These are phyloP conservation scores for Agrilus planipennis DNA, from an alignment of 1,140 invertebrate genomes.

Conservation along the genomic window DNA sequence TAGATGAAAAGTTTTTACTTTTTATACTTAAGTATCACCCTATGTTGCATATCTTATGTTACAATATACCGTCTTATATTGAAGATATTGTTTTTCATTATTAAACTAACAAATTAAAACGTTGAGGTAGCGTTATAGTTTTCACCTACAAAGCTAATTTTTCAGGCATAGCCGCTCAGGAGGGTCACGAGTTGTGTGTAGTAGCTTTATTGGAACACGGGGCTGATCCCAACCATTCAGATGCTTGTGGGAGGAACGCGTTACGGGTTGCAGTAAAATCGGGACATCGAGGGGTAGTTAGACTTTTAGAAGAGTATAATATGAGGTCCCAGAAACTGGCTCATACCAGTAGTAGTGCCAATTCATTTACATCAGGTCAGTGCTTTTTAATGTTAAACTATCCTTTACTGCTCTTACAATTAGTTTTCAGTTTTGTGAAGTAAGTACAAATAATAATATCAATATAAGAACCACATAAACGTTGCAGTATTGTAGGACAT, in stretches of 20 bases:
- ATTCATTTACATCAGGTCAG: conserved; percentile 45
- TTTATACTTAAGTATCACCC: conserved; percentile 4
- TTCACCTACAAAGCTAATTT: conserved; percentile 4
- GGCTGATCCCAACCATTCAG: conserved; percentile 84
- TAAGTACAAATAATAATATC: too few relatives aligned
- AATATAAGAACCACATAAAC: too few relatives aligned
- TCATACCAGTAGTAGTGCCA: conserved; percentile 43
- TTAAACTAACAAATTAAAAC: background rate
- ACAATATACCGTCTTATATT: background rate
- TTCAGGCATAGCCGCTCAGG: conserved; percentile 66
- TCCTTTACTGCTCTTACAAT: too few relatives aligned
- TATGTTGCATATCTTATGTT: background rate
- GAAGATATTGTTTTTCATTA: background rate
- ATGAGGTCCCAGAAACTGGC: conserved; percentile 23
- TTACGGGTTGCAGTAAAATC: conserved; percentile 66
- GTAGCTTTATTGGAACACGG: conserved; percentile 73
- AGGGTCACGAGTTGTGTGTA: conserved; percentile 88
- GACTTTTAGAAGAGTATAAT: conserved; percentile 48
- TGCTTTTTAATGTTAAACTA: too few relatives aligned
- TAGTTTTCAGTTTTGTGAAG: too few relatives aligned
- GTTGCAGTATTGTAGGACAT: too few relatives aligned
- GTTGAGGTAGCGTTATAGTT: background rate
- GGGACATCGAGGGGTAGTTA: conserved; percentile 58
- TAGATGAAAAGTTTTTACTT: too few relatives aligned
- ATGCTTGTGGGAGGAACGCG: conserved; percentile 76